Conservation (phyloP, 1,140 invertebrate species). For the Eumaeus atala region DNA sequence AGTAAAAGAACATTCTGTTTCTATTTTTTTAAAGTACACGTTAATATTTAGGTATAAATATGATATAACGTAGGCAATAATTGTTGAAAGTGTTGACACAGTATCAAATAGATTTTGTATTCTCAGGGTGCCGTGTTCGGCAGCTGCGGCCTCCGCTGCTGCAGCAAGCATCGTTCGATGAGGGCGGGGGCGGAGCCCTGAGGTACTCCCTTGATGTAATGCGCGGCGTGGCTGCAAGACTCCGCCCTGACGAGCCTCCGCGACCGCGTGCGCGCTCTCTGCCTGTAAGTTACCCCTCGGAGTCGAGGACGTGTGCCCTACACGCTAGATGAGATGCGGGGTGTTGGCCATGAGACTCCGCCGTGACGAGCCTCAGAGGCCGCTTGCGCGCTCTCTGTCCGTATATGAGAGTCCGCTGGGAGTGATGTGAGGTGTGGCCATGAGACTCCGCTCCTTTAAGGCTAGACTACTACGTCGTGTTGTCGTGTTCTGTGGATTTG, state of each 20-base stretch:
- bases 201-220: conserved; percentile 89
- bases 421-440: conserved; percentile 78
- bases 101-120: not conserved
- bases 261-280: conserved; percentile 25
- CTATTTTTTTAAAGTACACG: no score
- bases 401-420: conserved; percentile 33
- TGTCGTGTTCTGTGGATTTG: no score
- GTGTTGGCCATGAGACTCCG: conserved; percentile 75
- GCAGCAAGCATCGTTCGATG: conserved; percentile 90
- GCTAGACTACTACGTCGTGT: conserved; percentile 18
- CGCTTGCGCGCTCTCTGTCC: conserved; percentile 22
- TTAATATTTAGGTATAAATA: no score
- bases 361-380: conserved; percentile 20
- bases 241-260: conserved; percentile 21
- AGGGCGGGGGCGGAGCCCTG: conserved; percentile 67
- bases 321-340: conserved; percentile 77
- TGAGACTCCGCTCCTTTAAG: conserved; percentile 35
- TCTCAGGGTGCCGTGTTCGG: conserved; percentile 59
- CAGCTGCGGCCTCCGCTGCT: conserved; percentile 80
- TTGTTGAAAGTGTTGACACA: no score
- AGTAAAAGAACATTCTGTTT: no score
- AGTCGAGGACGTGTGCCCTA: conserved; percentile 6
- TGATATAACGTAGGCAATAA: no score
- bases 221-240: conserved; percentile 80
- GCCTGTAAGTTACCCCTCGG: conserved; percentile 34